Evolutionary conservation across 2,888 invertebrate species (phyloP).

Genomic region (Muscina levida): DNA sequence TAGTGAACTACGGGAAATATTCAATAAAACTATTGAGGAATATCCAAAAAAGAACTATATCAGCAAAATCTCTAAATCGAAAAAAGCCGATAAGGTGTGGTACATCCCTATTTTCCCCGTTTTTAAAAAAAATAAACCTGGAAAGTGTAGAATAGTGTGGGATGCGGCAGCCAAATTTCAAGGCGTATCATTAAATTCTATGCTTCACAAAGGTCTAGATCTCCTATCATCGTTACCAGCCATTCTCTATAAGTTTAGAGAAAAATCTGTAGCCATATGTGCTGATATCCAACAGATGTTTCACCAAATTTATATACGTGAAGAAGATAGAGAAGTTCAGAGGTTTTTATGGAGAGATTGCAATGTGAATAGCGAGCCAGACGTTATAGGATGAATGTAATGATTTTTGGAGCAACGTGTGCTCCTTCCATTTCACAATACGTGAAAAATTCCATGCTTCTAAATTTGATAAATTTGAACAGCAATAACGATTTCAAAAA

Average conservation of each 20-base stretch:
- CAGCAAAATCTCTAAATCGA: background rate
- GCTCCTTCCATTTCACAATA: slow-evolving; percentile 33
- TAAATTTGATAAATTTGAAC: slow-evolving; percentile 43
- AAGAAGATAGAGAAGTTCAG: slow-evolving; percentile 40
- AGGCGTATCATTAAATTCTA: background rate
- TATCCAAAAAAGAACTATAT: background rate
- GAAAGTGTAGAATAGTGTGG: slow-evolving; percentile 55
- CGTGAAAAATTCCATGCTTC: slow-evolving; percentile 38
- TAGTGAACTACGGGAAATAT: background rate
- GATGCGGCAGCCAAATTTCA: background rate
- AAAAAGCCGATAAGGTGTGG: slow-evolving; percentile 57
- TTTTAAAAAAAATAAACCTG: slow-evolving; percentile 56
- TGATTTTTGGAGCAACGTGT: slow-evolving; percentile 41
- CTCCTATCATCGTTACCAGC: background rate
- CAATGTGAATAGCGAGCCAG: background rate
- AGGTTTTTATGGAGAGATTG: slow-evolving; percentile 34
- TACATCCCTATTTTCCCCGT: slow-evolving; percentile 69
- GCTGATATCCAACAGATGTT: slow-evolving; percentile 56
- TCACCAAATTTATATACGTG: slow-evolving; percentile 60
- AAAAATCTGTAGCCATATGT: slow-evolving; percentile 48
- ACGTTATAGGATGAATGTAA: slow-evolving; percentile 35
- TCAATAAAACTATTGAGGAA: background rate
- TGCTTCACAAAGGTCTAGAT: slow-evolving; percentile 1
- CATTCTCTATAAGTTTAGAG: slow-evolving; percentile 4
- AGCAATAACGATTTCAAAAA: no score